Evolutionary conservation across 1,140 invertebrate genomes (phyloP), one percentile per base, ranked within the genome.

Genomic region (Asbolus verrucosus): DNA sequence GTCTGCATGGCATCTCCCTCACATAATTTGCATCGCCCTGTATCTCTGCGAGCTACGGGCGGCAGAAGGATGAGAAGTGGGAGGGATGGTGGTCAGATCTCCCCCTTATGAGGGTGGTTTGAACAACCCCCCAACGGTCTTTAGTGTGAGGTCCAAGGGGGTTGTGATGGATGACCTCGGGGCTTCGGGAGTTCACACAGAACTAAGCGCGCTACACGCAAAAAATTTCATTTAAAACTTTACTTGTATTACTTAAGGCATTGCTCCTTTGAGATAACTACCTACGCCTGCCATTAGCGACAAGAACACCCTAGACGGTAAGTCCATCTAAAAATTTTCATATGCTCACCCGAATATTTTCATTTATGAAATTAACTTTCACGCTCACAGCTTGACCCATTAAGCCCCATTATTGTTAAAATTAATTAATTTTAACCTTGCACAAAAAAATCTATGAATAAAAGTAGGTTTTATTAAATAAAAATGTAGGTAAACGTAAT

Each of bases 151-250:
- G 75, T 69, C 75, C 68, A 66, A 69, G 69, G 76, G 75, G 73
- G 71, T 73, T 75, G 69, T 77, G 76, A 77, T 77, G 76, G 76
- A 77, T 77, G 75, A 77, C 76, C 76, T 76, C 75, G 67, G 75
- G 76, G 76, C 74, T 71, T 63, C 63, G 70, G 73, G 75, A 72
- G 67, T 73, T 70, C 54, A 63, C 66, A 59, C 41, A 69, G 54
- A 31, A 66, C 62, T 54, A 43, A 65, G 66, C 39, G 69, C 62
- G 31, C 43, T 43, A 16, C 41, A 68, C 73, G 54, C 63, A 63
- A 73, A 75, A 73, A 75, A 73, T 38, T 75, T 75, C 73, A 72
- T 76, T 76, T 73, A 66, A 75, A 76, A 75, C 73, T 75, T 75
- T 76, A 71, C 73, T 73, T 70, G 65, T 65, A 46, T 62, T 67